These are phyloP conservation scores for Ardeotis arabs DNA, from an alignment of 2,113 vertebrate genomes.

Conservation along the genomic window DNA sequence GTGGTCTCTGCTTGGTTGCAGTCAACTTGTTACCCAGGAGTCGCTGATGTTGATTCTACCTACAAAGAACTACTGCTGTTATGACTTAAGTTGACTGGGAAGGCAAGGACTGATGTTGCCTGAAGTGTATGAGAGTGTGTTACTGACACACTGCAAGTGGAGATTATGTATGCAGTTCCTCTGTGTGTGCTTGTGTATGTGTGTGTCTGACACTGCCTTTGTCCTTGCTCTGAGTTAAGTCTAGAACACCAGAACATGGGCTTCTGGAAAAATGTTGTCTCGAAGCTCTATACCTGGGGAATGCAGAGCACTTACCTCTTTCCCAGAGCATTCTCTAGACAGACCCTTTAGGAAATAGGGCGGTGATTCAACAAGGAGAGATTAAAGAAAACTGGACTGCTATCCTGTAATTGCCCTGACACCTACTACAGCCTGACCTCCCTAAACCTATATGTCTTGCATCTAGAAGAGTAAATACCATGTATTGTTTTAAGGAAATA, in stretches of 20 bases:
- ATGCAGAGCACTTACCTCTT: neutral
- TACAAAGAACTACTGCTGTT: neutral
- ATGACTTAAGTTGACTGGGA: neutral
- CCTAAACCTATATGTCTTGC: neutral
- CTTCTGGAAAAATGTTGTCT: neutral
- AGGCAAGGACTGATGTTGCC: neutral
- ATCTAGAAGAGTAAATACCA: neutral
- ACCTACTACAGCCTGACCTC: neutral
- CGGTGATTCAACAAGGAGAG: neutral
- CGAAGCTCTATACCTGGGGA: neutral
- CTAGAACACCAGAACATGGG: neutral
- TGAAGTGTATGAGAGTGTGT: neutral
- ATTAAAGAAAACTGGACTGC: neutral
- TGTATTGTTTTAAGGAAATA: neutral
- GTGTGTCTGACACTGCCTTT: neutral
- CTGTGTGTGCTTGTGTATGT: neutral
- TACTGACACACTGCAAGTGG: neutral
- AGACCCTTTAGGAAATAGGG: neutral
- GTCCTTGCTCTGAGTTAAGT: neutral
- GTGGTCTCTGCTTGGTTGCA: neutral
- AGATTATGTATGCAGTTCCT: neutral
- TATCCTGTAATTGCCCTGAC: neutral
- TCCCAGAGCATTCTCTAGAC: neutral
- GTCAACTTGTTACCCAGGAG: neutral
- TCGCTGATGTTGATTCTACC: no score